Conservation (phyloP, 2,113 vertebrate genomes). For the Tor tambroides region DNA sequence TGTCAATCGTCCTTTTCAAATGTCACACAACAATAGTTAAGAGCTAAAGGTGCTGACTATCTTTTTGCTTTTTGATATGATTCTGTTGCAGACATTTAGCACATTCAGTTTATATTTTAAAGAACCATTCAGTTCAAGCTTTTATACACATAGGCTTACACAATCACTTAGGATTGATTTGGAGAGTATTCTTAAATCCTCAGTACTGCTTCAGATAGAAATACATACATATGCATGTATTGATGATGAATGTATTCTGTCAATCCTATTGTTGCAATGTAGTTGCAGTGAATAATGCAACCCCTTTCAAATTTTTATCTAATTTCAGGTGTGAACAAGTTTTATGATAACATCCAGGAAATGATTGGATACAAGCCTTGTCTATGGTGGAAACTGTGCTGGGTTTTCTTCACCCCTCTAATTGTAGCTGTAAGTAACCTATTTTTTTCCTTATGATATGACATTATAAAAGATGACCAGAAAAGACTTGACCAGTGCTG, state of each 20-base stretch:
- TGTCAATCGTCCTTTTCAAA: too few relatives aligned
- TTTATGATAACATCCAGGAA: slow-evolving; percentile 98
- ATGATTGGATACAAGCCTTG: slow-evolving; percentile 98
- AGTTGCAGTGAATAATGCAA: neutral
- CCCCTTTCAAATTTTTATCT: neutral
- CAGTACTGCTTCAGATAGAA: too few relatives aligned
- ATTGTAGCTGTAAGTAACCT: slow-evolving; percentile 89
- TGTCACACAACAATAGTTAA: neutral
- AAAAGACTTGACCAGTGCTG: too few relatives aligned
- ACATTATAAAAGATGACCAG: too few relatives aligned
- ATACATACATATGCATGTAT: too few relatives aligned
- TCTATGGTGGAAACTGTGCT: slow-evolving; percentile 98
- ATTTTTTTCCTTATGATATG: neutral
- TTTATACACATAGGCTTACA: neutral
- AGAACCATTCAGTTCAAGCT: neutral
- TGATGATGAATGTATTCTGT: neutral
- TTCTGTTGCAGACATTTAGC: neutral
- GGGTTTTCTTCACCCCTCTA: slow-evolving; percentile 96
- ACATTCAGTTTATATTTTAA: neutral
- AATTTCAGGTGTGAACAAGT: slow-evolving; percentile 91
- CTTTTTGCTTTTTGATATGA: neutral
- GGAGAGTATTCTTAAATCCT: neutral
- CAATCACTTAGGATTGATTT: neutral
- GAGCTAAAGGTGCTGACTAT: neutral
- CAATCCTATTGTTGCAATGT: neutral